phyloP scores from a whole-genome alignment of 2,113 vertebrate species.

The Corydoras maculifer region DNA sequence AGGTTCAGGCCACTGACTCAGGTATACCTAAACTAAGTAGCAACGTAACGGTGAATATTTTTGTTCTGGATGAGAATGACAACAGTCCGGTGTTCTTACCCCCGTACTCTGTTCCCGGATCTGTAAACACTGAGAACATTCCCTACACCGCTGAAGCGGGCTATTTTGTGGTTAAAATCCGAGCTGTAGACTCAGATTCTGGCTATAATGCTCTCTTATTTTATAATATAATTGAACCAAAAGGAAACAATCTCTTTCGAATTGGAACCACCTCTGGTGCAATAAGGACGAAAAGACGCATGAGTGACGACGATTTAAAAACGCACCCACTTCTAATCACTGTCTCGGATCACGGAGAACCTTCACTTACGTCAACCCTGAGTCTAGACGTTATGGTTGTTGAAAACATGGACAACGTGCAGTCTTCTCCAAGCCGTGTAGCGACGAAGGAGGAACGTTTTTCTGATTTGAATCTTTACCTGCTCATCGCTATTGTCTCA shows the following conservation, averaged over 20 bases:
- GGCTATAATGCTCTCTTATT: not conserved
- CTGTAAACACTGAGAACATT: constrained; percentile 62
- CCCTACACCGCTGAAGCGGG: constrained; percentile 64
- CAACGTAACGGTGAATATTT: constrained; percentile 34
- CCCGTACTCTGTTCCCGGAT: constrained; percentile 60
- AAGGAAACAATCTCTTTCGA: constrained; percentile 43
- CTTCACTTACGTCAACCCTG: constrained; percentile 61
- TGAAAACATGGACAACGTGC: constrained; percentile 40
- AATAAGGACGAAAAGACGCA: constrained; percentile 48
- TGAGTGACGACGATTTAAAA: constrained; percentile 65
- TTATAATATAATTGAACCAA: constrained; percentile 43
- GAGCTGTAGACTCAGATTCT: not conserved
- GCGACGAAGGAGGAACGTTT: constrained; percentile 51
- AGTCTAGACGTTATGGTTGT: constrained; percentile 62
- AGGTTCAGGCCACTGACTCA: constrained; percentile 23
- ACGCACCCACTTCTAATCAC: constrained; percentile 65
- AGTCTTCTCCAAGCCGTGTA: constrained; percentile 61
- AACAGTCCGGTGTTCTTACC: constrained; percentile 58
- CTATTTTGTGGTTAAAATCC: constrained; percentile 36
- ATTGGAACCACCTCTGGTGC: constrained; percentile 48
- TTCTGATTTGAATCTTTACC: constrained; percentile 60
- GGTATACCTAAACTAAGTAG: constrained; percentile 30
- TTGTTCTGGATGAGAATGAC: constrained; percentile 61
- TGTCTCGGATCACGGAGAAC: constrained; percentile 67
- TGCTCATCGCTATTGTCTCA: constrained; percentile 61